Evolutionary conservation across 2,113 vertebrate species (phyloP), one percentile per base, ranked within the genome.

Genomic region (Hippocampus barbouri): DNA sequence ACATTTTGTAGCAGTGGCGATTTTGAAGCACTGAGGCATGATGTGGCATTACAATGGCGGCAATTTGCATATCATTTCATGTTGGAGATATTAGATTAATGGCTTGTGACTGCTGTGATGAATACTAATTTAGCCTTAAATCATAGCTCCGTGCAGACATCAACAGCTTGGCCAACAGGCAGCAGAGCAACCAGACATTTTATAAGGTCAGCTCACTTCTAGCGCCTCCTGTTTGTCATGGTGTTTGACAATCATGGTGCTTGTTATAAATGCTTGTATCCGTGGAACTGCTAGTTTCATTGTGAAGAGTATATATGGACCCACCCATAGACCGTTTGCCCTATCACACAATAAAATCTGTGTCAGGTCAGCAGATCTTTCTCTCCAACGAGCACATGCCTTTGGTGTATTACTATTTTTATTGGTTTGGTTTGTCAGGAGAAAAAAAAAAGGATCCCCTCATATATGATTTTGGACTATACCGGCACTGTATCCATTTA

Each of bases 31-130:
- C 70, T 82, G 79, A 65, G 25, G 71, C 77, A 68, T 90, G 85
- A 84, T 79, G 74, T 72, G 62, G 87, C 86, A 90, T 89, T 77
- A 89, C 85, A 90, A 89, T 90, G 74, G 83, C 70, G 71, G 73
- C 83, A 86, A 91, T 91, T 91, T 90, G 90, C 88, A 91, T 90
- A 90, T 91, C 85, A 89, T 91, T 91, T 89, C 85, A 88, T 90
- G 89, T 90, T 86, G 73, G 80, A 77, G 83, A 87, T 88, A 89
- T 90, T 91, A 91, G 87, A 90, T 91, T 88, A 90, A 91, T 91
- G 87, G 85, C 85, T 90, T 89, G 84, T 87, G 87, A 90, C 87
- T 88, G 82, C 79, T 85, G 86, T 86, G 88, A 90, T 91, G 87
- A 91, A 91, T 91, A 88, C 85, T 89, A 90, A 91, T 91, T 86